Percentiles rank a stretch among this genome's conserved stretches.
These are phyloP conservation scores for Anguilla japonica DNA, from an alignment of 2,113 vertebrate species.

Conservation along the genomic window DNA sequence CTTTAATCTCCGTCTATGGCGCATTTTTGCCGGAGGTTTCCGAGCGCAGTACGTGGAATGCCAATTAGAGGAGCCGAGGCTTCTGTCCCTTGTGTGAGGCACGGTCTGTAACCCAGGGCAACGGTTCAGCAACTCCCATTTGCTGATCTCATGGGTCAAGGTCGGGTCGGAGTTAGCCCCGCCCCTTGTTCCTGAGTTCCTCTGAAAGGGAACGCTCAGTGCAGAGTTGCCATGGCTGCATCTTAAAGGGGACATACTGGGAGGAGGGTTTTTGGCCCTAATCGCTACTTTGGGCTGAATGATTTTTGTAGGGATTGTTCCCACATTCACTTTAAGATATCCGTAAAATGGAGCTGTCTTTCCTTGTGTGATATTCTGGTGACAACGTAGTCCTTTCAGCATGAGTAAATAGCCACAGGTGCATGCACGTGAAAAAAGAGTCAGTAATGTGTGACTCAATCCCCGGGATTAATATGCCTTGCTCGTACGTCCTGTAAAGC, in stretches of 20 bases:
- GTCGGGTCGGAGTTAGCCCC: background rate
- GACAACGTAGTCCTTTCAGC: background rate
- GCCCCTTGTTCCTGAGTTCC: background rate
- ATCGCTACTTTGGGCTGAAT: background rate
- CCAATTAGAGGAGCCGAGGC: background rate
- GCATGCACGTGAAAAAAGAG: background rate
- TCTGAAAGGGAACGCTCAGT: background rate
- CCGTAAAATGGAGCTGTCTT: background rate
- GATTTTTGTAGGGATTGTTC: background rate
- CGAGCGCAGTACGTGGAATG: background rate
- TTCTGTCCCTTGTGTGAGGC: background rate
- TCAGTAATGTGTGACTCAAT: background rate
- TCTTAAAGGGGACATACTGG: background rate
- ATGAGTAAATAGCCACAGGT: background rate
- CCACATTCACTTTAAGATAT: background rate
- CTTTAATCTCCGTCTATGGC: background rate
- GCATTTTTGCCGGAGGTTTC: background rate
- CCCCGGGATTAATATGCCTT: background rate
- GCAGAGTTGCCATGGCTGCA: background rate
- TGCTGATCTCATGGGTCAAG: conserved; percentile 14
- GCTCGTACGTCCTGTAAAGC: background rate
- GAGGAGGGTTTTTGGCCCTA: background rate
- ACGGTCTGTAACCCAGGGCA: background rate
- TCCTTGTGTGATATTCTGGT: background rate
- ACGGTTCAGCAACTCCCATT: conserved; percentile 1